phyloP scores from a whole-genome alignment of 2,888 invertebrate species.

The Automeris io region DNA sequence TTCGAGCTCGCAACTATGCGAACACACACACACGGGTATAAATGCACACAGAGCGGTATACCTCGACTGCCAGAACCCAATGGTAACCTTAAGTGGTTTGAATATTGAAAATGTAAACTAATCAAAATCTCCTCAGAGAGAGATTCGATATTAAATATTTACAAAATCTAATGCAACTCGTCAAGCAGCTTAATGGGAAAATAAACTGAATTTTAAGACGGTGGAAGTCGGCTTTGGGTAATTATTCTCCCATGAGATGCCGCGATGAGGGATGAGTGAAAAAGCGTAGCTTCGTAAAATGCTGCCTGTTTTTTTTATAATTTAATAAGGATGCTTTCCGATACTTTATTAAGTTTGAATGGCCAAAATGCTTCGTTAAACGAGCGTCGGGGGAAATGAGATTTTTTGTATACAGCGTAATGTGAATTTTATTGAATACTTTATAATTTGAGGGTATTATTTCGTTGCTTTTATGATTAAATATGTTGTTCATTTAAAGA shows the following conservation, averaged over 20 bases:
- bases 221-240: conserved; percentile 35
- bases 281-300: conserved; percentile 16
- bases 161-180: conserved; percentile 42
- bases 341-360: conserved; percentile 66
- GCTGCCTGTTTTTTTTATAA: conserved; percentile 29
- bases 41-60: too few species aligned
- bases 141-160: conserved; percentile 13
- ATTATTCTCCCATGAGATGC: conserved; percentile 54
- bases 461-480: too few species aligned
- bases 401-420: conserved; percentile 15
- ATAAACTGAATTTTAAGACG: conserved; percentile 57
- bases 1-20: too few species aligned
- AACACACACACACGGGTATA: too few species aligned
- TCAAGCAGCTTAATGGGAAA: conserved; percentile 57
- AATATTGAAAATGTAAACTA: too few species aligned
- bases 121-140: conserved; percentile 2
- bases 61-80: too few species aligned
- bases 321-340: conserved; percentile 65
- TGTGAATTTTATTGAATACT: conserved; percentile 3
- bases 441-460: too few species aligned
- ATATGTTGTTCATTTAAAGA: too few species aligned
- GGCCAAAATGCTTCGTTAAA: conserved; percentile 63
- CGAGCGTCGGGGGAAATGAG: conserved; percentile 31
- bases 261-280: conserved; percentile 34
- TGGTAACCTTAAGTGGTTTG: too few species aligned